phyloP scores from a whole-genome alignment of 2,113 vertebrate species.

The Rutilus rutilus region DNA sequence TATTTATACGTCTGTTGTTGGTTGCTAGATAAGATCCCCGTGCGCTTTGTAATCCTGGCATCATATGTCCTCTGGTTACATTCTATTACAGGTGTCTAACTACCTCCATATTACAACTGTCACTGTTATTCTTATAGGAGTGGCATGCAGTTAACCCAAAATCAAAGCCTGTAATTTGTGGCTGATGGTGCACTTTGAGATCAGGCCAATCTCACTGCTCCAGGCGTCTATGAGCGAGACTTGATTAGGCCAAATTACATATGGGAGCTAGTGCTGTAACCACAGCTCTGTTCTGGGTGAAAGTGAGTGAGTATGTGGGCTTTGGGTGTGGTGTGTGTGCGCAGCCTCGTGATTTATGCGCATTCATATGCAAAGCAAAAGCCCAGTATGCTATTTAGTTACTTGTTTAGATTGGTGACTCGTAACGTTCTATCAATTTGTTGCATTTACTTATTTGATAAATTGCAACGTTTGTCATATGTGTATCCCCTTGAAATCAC shows the following conservation, averaged over 20 bases:
- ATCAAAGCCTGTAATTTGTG: slow-evolving; percentile 86
- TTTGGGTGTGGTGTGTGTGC: slow-evolving; percentile 25
- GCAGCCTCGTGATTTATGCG: slow-evolving; percentile 30
- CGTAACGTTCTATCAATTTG: slow-evolving; percentile 9
- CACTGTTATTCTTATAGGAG: slow-evolving; percentile 79
- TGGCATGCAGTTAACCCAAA: slow-evolving; percentile 82
- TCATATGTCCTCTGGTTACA: slow-evolving; percentile 54
- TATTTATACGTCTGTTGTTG: background rate
- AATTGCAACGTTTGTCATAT: background rate
- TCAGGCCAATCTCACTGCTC: slow-evolving; percentile 81
- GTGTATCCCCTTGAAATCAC: slow-evolving; percentile 12
- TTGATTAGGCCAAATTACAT: slow-evolving; percentile 86
- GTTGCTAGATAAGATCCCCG: slow-evolving; percentile 2
- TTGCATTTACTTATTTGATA: slow-evolving; percentile 19
- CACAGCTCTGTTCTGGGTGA: slow-evolving; percentile 69
- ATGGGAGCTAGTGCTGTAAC: slow-evolving; percentile 83
- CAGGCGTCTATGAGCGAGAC: slow-evolving; percentile 75
- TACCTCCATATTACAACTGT: slow-evolving; percentile 74
- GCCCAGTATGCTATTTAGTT: slow-evolving; percentile 9
- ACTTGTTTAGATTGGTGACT: background rate
- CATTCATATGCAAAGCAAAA: slow-evolving; percentile 11
- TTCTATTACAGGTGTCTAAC: slow-evolving; percentile 71
- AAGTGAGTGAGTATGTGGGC: slow-evolving; percentile 71
- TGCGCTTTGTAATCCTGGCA: slow-evolving; percentile 26
- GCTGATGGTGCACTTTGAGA: slow-evolving; percentile 82